Evolutionary conservation across 2,888 invertebrate species (phyloP).

Genomic region (Euplagia quadripunctaria): DNA sequence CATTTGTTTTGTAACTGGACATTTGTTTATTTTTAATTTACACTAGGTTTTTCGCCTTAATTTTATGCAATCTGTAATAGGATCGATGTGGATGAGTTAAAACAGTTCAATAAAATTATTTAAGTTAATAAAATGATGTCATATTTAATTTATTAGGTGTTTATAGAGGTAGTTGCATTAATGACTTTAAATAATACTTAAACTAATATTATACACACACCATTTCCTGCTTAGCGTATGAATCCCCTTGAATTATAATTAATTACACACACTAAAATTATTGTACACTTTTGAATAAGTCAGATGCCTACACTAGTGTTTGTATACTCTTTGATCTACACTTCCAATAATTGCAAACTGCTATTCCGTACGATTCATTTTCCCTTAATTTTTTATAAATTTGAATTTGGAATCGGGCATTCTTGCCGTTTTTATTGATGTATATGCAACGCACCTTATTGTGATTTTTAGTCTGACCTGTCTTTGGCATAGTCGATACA

Average conservation of each 20-base stretch:
- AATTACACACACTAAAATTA: neutral
- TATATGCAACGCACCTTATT: neutral
- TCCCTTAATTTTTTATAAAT: neutral
- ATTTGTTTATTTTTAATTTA: too few species aligned
- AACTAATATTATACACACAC: neutral
- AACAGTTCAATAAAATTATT: neutral
- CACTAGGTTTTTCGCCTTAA: neutral
- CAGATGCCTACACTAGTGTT: neutral
- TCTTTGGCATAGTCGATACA: neutral
- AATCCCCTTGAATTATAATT: conserved; percentile 11
- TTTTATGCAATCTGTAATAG: neutral
- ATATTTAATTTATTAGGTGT: neutral
- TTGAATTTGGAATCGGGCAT: neutral
- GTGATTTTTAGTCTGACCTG: neutral
- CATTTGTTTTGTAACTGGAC: neutral
- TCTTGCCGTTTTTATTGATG: too few species aligned
- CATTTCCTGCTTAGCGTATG: conserved; percentile 9
- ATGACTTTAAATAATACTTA: conserved; percentile 7
- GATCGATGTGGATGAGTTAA: neutral
- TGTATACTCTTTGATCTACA: neutral
- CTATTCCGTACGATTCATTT: neutral
- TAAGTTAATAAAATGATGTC: neutral
- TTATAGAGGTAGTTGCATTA: neutral
- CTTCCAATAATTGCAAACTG: neutral
- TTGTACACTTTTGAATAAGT: neutral